These are phyloP conservation scores for Aphis gossypii DNA, from an alignment of 1,140 invertebrate species.

Conservation along the genomic window DNA sequence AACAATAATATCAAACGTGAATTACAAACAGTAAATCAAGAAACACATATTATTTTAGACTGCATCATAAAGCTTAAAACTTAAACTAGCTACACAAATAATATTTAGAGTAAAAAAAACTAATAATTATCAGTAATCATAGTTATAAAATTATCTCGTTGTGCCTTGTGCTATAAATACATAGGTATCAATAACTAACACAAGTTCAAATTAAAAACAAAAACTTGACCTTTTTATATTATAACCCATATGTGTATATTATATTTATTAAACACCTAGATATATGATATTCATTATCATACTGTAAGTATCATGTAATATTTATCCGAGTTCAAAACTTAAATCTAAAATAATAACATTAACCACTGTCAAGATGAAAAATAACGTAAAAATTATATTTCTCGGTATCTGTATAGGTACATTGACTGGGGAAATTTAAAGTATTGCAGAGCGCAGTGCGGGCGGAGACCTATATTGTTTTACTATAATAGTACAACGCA, in stretches of 20 bases:
- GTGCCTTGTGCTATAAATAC: too few species aligned
- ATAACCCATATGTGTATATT: not conserved
- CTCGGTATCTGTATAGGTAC: not conserved
- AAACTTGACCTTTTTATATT: not conserved
- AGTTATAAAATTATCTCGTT: too few species aligned
- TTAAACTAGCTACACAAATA: too few species aligned
- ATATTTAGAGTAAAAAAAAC: too few species aligned
- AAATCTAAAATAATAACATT: not conserved
- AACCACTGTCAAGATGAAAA: not conserved
- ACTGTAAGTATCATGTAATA: not conserved
- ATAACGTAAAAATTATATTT: not conserved
- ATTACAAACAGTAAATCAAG: too few species aligned
- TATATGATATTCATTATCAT: not conserved
- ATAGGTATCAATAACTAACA: too few species aligned
- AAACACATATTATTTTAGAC: too few species aligned
- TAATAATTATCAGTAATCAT: too few species aligned
- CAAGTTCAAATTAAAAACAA: not conserved
- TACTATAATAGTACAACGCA: not conserved
- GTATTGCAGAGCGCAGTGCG: not conserved
- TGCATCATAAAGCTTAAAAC: too few species aligned
- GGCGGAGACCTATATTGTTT: constrained; percentile 1
- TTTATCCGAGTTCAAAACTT: not conserved
- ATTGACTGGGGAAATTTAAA: not conserved
- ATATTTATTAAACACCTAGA: not conserved
- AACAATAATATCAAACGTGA: too few species aligned